Base-by-base conservation (phyloP, 2,113 vertebrate species). In the Triplophysa tibetana region DNA sequence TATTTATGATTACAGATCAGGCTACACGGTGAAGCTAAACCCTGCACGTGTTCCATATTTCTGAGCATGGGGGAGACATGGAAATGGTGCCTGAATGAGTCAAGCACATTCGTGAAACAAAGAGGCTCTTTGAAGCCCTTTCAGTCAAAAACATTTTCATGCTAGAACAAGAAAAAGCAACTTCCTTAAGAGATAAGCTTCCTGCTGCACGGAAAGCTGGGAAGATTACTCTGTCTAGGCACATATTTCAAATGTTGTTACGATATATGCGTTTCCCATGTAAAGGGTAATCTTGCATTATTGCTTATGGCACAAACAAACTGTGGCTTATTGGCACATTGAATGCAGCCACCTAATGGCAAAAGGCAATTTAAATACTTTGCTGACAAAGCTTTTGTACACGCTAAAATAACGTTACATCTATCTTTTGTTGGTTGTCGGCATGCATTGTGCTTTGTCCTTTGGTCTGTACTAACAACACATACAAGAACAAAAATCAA, bases 121-220 rank as follows among this genome's bases (percentile, higher is more conserved):
- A 91, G 91, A 87, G 86, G 85, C 85, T 89, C 89, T 93, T 92
- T 93, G 90, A 92, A 93, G 91, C 89, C 88, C 86, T 89, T 90
- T 91, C 88, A 92, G 89, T 91, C 90, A 92, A 86, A 91, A 92
- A 87, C 88, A 92, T 91, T 91, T 92, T 91, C 89, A 92, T 92
- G 91, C 87, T 91, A 86, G 89, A 91, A 92, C 89, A 92, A 92
- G 88, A 92, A 92, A 90, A 89, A 84, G 83, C 89, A 89, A 91
- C 88, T 89, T 90, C 88, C 88, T 91, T 91, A 90, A 87, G 87
- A 91, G 90, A 92, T 91, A 93, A 93, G 91, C 90, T 90, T 88
- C 87, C 88, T 89, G 90, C 89, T 86, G 84, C 89, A 89, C 87
- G 89, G 87, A 90, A 90, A 91, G 88, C 90, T 89, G 83, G 84